Evolutionary conservation across 2,888 invertebrate genomes (phyloP), one percentile per base, ranked within the genome.

Genomic region (Molanna angustata): DNA sequence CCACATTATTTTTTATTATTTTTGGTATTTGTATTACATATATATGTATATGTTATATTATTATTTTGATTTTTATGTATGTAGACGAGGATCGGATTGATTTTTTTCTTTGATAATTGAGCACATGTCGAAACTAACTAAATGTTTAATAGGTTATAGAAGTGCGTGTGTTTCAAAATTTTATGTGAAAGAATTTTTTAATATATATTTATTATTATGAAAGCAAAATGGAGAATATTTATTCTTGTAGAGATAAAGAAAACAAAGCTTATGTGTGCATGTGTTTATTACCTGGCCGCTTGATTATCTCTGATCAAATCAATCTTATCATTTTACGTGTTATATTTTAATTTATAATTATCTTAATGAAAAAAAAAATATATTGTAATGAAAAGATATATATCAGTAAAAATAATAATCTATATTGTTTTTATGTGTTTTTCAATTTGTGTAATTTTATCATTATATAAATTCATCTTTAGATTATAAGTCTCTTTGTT

Each of bases 181-280:
- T 16, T 39, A 7, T 39, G 39, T 16, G 39, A 39, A 16, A 39
- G 39, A 17, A 16, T 39, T 14, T 14, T 27, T 27, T 27, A 27
- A 7, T 27, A 27, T 7, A 27, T 27, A 27, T 27, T 7, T 27
- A 27, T 7, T n/a, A 27, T 4, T 27, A 27, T 27, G 11, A 27
- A 27, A 27, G 27, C 4, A 27, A 27, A 47, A n/a, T n/a, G n/a
- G n/a, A 37, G 47, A 37, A 37, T 37, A 37, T 47, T 47, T 47
- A 47, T 47, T 47, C 47, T 47, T 41, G 48, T 48, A 48, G 48
- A 48, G 31, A 48, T 41, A 37, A 46, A n/a, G n/a, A n/a, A n/a
- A n/a, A n/a, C n/a, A n/a, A 27, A 22, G 58, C 58, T 58, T 55
- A 21, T 49, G 55, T 55, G 41, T 58, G 52, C 42, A 52, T 58